Evolutionary conservation across 2,888 invertebrate species (phyloP).

Genomic region (Cephus runcator): DNA sequence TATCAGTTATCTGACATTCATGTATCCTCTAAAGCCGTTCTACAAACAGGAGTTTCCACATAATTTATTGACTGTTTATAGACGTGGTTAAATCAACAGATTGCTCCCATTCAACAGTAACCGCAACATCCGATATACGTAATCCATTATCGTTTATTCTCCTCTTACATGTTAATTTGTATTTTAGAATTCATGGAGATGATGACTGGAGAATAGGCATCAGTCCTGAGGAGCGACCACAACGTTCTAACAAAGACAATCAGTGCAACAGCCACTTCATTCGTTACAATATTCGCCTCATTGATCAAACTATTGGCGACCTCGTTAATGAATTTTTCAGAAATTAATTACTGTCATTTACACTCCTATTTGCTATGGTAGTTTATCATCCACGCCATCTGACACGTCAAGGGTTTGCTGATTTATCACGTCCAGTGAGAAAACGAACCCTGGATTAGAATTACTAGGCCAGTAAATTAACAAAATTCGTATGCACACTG

Average conservation of each 20-base stretch:
- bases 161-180: background rate
- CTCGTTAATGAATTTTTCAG: background rate
- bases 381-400: background rate
- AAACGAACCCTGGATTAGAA: background rate
- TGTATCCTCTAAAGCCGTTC: too few species aligned
- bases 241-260: slow-evolving; percentile 31
- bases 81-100: background rate
- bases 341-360: background rate
- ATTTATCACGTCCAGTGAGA: background rate
- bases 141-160: background rate
- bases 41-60: background rate
- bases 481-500: background rate
- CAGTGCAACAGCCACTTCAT: slow-evolving; percentile 19
- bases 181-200: slow-evolving; percentile 94
- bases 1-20: background rate
- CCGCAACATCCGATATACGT: background rate
- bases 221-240: slow-evolving; percentile 14
- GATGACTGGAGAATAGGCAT: slow-evolving; percentile 90
- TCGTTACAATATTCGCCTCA: background rate
- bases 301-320: background rate
- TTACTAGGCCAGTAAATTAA: background rate
- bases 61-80: background rate
- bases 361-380: background rate
- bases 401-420: background rate
- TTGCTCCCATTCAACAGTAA: background rate